Evolutionary conservation across 2,113 vertebrate genomes (phyloP).

Genomic region (Brachypteracias leptosomus): DNA sequence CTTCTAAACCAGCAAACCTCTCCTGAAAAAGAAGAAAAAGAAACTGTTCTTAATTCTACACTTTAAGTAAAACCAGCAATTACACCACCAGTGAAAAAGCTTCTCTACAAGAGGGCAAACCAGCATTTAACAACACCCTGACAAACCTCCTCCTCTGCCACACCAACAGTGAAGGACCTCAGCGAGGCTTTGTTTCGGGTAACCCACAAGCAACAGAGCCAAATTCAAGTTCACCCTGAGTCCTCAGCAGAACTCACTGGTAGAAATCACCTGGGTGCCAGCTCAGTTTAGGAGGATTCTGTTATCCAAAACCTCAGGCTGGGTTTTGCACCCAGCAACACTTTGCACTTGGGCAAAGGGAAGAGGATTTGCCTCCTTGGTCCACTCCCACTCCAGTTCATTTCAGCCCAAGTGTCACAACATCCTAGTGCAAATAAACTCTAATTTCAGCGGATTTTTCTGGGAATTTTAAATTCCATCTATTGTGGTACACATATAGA

Average conservation of each 20-base stretch:
- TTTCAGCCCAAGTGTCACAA: background rate
- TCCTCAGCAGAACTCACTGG: background rate
- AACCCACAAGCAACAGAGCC: background rate
- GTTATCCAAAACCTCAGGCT: background rate
- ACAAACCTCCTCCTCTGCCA: background rate
- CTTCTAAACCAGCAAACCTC: background rate
- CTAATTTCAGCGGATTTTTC: background rate
- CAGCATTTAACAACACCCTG: background rate
- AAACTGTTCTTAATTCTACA: background rate
- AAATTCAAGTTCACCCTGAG: background rate
- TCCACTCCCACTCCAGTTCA: background rate
- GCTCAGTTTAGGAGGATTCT: background rate
- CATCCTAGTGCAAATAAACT: background rate
- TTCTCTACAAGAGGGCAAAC: background rate
- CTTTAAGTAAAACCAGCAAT: background rate
- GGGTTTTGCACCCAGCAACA: background rate
- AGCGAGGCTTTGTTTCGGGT: background rate
- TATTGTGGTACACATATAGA: background rate
- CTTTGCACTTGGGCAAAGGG: background rate
- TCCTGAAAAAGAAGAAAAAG: background rate
- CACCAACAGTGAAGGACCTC: background rate
- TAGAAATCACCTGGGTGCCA: background rate
- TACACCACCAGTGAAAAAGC: background rate
- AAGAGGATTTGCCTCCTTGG: background rate
- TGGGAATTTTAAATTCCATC: background rate